These are phyloP conservation scores for Habroteleia sp. DNA, from an alignment of 2,888 invertebrate species.

Conservation along the genomic window DNA sequence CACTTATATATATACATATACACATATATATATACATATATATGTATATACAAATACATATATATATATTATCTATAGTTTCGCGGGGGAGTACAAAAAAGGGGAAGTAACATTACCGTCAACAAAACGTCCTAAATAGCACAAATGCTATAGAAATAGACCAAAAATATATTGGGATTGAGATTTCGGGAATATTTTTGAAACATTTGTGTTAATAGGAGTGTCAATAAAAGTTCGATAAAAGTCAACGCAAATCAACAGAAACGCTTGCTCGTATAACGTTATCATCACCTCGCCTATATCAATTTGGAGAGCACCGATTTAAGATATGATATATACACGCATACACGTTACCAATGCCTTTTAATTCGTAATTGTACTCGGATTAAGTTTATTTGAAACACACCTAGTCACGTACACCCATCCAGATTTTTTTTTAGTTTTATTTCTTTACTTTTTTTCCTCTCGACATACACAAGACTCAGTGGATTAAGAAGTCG, in stretches of 20 bases:
- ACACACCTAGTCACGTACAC: constrained; percentile 54
- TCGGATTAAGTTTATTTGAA: constrained; percentile 57
- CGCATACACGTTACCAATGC: constrained; percentile 54
- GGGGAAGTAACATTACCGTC: constrained; percentile 42
- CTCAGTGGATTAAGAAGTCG: constrained; percentile 34
- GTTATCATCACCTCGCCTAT: constrained; percentile 52
- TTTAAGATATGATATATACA: constrained; percentile 57
- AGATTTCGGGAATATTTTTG: too few relatives aligned
- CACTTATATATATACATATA: constrained; percentile 30
- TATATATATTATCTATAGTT: constrained; percentile 27
- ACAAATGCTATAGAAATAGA: too few relatives aligned
- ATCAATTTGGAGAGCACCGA: constrained; percentile 60
- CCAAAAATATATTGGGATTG: too few relatives aligned
- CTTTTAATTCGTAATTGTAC: constrained; percentile 59
- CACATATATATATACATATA: constrained; percentile 3
- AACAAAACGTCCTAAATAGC: too few relatives aligned
- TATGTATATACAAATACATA: constrained; percentile 2
- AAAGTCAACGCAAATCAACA: constrained; percentile 56
- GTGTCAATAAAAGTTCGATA: constrained; percentile 54
- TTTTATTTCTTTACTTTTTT: neutral
- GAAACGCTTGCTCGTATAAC: constrained; percentile 55
- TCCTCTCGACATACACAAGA: constrained; percentile 27
- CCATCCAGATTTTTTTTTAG: constrained; percentile 16
- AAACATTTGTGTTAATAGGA: too few relatives aligned
- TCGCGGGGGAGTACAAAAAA: constrained; percentile 33